Base-by-base conservation (phyloP, 2,888 invertebrate genomes). In the Acanthoscelides obtectus region DNA sequence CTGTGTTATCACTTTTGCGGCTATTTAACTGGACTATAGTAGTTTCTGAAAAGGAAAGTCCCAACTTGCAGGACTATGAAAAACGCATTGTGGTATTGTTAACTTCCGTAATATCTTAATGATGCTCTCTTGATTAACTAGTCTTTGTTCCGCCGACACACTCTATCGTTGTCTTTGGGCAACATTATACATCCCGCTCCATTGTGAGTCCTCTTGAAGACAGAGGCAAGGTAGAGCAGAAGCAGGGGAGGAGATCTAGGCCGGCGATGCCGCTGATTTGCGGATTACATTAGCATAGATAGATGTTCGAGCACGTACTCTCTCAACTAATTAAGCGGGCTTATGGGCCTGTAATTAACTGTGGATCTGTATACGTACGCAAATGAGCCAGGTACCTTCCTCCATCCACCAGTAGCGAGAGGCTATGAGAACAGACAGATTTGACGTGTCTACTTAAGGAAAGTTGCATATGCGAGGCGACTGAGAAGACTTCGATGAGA, bases 341-440 rank as follows among this genome's bases (percentile, higher is more conserved):
- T 69, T 69, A 69, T 69, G 22, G 20, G 4, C 25, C 69, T 21
- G 22, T 64, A 69, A 69, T 69, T 69, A 69, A 69, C 69, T 69
- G 69, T 22, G 64, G 69, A 65, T 69, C 45, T 45, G 25, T 22
- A 69, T 22, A 22, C 25, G 64, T 69, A 69, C 65, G 65, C 64
- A 65, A 64, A 65, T n/a, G 65, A 69, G 67, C 20, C 20, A 20
- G 20, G 20, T 64, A 64, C n/a, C n/a, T n/a, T n/a, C n/a, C n/a
- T n/a, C 45, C 45, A 12, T 45, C 45, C 45, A 45, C 45, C 12
- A 45, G 45, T 45, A 45, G 45, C 12, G 8, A 45, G 45, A 45
- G 45, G n/a, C n/a, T n/a, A n/a, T n/a, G n/a, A n/a, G n/a, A n/a
- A n/a, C n/a, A n/a, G n/a, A 12, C 45, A 45, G 12, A 12, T 45